phyloP scores from a whole-genome alignment of 2,888 invertebrate species.

The Tridacna crocea region DNA sequence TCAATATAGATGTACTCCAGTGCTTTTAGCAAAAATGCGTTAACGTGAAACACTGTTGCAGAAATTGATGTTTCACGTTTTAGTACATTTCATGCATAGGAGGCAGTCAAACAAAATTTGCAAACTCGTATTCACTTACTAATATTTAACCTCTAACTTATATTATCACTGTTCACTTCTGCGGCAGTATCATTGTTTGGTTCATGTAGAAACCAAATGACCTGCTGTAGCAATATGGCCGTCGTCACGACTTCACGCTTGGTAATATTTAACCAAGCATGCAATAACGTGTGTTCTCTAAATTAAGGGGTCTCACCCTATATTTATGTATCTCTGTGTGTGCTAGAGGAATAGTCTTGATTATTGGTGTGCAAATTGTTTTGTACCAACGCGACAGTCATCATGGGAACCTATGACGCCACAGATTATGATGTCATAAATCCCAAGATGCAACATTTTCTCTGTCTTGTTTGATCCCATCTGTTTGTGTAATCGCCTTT shows the following conservation, averaged over 20 bases:
- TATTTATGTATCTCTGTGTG: conserved; percentile 16
- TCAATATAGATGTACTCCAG: too few species aligned
- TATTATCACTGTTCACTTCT: conserved; percentile 25
- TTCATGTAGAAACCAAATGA: conserved; percentile 4
- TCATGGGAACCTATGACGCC: conserved; percentile 1
- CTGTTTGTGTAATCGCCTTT: conserved; percentile 2
- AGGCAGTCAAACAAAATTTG: neutral
- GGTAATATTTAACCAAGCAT: conserved; percentile 32
- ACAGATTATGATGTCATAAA: neutral
- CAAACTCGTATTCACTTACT: conserved; percentile 21
- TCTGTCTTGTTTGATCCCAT: conserved; percentile 5
- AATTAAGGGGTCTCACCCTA: conserved; percentile 20
- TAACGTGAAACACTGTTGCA: too few species aligned
- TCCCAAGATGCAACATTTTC: conserved; percentile 21
- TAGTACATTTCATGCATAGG: neutral
- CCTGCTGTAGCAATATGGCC: conserved; percentile 23
- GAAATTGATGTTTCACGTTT: too few species aligned
- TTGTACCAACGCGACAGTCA: conserved; percentile 9
- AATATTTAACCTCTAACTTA: conserved; percentile 22
- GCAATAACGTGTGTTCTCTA: conserved; percentile 48
- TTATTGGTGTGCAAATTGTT: neutral
- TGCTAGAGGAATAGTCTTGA: neutral
- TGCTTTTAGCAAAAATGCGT: too few species aligned
- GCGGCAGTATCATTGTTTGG: conserved; percentile 19
- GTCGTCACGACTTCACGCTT: conserved; percentile 43